Base-by-base conservation (phyloP, 2,113 vertebrate genomes). In the Benitochromis conjunctus region DNA sequence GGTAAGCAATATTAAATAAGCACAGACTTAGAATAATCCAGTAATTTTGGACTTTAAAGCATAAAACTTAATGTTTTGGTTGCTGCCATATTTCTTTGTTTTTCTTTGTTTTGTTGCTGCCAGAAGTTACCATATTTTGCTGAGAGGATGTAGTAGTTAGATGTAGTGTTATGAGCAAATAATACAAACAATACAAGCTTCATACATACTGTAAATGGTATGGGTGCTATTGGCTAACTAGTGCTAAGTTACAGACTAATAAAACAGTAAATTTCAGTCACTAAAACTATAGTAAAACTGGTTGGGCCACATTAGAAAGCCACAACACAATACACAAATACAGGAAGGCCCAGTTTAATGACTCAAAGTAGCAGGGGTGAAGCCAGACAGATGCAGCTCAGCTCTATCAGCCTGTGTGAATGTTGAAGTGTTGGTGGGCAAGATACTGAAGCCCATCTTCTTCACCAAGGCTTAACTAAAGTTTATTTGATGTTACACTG, bases 1-100 rank as follows among this genome's bases (percentile, higher is more conserved):
- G 56, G 80, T 90, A 46, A 86, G 93, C 58, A 74, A 89, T 81
- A 64, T 96, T 60, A 86, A 78, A 86, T 78, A 62, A n/a, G 66
- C 46, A 81, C 18, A 80, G 26, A 80, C 21, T 11, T 6, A 79
- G 18, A 71, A 12, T n/a, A 64, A 64, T 46, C 21, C 66, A 46
- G 8, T 71, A 21, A 24, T 46, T 71, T 46, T 0, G 38, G n/a
- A 69, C n/a, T 46, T 71, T 46, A 43, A 71, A 18, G 41, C 38
- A 71, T 12, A 26, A 46, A 21, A 24, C 0, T 7, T 51, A 14
- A 24, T 6, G 13, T 26, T 46, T 71, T 46, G 38, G 21, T 21
- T 46, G 13, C 21, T 26, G 21, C 13, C 38, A 71, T 46, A 46
- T 11, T 46, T 16, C 13, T 26, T 46, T 46, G 6, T 71, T 71